Percentiles rank a stretch among this genome's conserved stretches.
Evolutionary conservation across 2,797 vertebrate species (phyloP).

Genomic region (Macropus fuliginosus): DNA sequence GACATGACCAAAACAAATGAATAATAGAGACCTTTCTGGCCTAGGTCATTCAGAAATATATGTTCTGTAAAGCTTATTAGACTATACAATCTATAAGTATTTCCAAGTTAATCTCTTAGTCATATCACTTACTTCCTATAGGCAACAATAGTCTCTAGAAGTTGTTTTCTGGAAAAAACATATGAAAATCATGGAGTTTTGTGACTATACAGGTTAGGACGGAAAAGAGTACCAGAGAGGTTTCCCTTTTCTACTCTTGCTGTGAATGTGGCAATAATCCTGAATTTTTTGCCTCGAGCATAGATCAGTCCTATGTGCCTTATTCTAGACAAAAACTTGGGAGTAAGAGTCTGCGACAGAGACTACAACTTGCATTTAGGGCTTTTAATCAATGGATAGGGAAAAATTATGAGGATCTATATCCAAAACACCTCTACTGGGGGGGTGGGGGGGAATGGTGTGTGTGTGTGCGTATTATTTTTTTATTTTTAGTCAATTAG

Average conservation of each 20-base stretch:
- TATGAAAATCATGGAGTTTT: not conserved
- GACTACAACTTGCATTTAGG: not conserved
- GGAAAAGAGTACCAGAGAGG: not conserved
- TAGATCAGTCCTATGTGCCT: conserved; percentile 21
- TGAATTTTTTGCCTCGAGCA: not conserved
- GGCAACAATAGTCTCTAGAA: not conserved
- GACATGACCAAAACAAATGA: not conserved
- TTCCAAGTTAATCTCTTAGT: not conserved
- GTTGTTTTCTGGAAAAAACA: not conserved
- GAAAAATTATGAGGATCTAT: conserved; percentile 31
- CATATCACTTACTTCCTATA: not conserved
- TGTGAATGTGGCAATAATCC: not conserved
- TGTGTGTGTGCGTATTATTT: not conserved
- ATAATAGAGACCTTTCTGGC: not conserved
- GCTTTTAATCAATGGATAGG: not conserved
- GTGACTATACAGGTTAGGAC: not conserved
- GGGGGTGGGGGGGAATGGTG: too few relatives aligned
- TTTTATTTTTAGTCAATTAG: too few relatives aligned
- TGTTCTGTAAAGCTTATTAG: not conserved
- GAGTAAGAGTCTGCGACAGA: conserved; percentile 12
- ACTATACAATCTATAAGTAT: not conserved
- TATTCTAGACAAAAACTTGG: conserved; percentile 38
- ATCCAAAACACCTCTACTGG: not conserved
- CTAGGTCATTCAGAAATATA: not conserved
- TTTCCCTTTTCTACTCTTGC: not conserved